Evolutionary conservation across 30 jellyfish, hydroid and myxozoan genomes (phyloP).

Genomic region (Kudoa iwatai): DNA sequence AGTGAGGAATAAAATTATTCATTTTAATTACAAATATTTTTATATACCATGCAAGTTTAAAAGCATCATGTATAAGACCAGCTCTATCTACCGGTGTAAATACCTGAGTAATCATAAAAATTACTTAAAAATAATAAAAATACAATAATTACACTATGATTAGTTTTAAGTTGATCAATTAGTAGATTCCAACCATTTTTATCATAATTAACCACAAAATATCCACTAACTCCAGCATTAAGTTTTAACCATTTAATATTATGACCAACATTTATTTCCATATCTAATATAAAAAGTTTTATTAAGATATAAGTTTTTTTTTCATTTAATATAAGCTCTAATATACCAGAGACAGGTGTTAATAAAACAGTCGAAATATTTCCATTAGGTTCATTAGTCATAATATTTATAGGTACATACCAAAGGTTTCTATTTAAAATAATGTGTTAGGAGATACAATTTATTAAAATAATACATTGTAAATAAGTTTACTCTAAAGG

Average conservation of each 20-base stretch:
- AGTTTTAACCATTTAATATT: constrained; percentile 26
- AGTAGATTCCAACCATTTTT: constrained; percentile 20
- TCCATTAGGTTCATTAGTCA: no score
- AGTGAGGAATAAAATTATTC: neutral
- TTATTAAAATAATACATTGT: constrained; percentile 1
- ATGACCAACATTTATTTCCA: constrained; percentile 2
- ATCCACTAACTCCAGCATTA: constrained; percentile 21
- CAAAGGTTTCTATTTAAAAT: neutral
- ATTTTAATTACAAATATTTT: neutral
- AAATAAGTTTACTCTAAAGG: constrained; percentile 3
- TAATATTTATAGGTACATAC: neutral
- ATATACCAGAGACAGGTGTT: neutral
- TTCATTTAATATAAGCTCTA: neutral
- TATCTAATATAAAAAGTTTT: constrained; percentile 1
- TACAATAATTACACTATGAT: constrained; percentile 20
- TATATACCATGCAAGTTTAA: constrained; percentile 45
- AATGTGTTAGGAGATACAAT: neutral
- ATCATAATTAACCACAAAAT: constrained; percentile 38
- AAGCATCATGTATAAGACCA: constrained; percentile 54
- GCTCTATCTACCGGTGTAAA: constrained; percentile 56
- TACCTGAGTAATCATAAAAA: constrained; percentile 8
- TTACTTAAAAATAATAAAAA: no score
- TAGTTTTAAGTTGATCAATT: constrained; percentile 9
- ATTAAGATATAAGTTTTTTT: neutral
- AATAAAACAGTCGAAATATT: neutral